Conservation (phyloP, 2,888 invertebrate genomes). For the Xylocampa areola region DNA sequence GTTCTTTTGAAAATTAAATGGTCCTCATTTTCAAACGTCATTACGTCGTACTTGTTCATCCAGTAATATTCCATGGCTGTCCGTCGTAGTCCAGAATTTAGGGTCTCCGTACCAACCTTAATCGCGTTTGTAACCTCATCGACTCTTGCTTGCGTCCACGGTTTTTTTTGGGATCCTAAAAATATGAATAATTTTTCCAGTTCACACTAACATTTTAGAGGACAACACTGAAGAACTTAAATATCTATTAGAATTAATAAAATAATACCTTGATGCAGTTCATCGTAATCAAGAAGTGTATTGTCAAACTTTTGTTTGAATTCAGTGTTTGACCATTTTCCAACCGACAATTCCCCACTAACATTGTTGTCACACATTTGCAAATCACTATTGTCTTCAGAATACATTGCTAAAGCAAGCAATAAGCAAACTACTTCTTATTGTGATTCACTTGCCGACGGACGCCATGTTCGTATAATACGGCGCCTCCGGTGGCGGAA, state of each 20-base stretch:
- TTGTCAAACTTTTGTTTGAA: constrained; percentile 4
- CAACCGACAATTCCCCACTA: background rate
- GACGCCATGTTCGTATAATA: constrained; percentile 1
- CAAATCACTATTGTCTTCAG: constrained; percentile 3
- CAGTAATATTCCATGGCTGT: constrained; percentile 25
- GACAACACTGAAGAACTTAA: background rate
- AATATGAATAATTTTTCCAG: background rate
- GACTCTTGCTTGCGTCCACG: constrained; percentile 30
- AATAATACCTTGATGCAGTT: constrained; percentile 13
- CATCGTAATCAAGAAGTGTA: constrained; percentile 10
- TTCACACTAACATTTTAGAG: background rate
- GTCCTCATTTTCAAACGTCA: constrained; percentile 17
- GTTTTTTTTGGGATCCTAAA: constrained; percentile 16
- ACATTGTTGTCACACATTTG: background rate
- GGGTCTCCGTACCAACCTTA: constrained; percentile 13
- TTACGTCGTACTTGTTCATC: constrained; percentile 27
- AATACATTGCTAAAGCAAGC: background rate
- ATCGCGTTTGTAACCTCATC: constrained; percentile 14
- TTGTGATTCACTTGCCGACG: too few relatives aligned
- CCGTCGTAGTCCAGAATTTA: constrained; percentile 2
- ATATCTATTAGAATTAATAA: background rate
- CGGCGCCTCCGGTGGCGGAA: constrained; percentile 5
- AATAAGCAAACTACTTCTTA: too few relatives aligned
- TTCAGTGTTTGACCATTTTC: background rate
- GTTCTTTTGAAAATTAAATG: constrained; percentile 21